Evolutionary conservation across 2,113 vertebrate species (phyloP), one percentile per base, ranked within the genome.

Genomic region (Ondatra zibethicus): DNA sequence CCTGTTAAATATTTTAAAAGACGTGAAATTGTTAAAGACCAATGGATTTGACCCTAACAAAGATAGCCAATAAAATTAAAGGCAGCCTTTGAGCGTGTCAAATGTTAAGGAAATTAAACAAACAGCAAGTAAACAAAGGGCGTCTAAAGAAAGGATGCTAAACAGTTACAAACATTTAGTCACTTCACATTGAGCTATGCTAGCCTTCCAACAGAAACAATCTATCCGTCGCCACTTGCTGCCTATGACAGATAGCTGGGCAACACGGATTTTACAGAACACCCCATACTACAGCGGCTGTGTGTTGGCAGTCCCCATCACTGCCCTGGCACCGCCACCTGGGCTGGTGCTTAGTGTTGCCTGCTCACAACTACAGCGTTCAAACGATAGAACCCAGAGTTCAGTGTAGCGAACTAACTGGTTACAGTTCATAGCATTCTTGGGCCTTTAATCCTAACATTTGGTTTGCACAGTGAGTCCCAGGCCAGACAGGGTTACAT

Each of bases 1-100:
- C 97, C 99, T 99, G 77, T 78, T 70, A 65, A 58, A 90, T 7
- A 65, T 84, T 78, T 95, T 92, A 0, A 66, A 93, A 94, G 27
- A 63, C 85, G 58, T 73, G 36, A 98, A 58, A 94, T 5, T 70
- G 80, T 84, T 94, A 17, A 77, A 91, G 91, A 96, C n/a, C 2
- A 13, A 81, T 58, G 3, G 87, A 91, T 36, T 82, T 33, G 45
- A 27, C 8, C 36, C 36, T 86, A 92, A 78, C 36, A 94, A 50
- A 91, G 70, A 89, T 3, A 75, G 0, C 52, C 2, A 36, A 72
- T 61, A 55, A 96, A 82, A 66, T 52, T 84, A 78, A 84, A 66
- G 70, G 92, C 52, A 52, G 87, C 33, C 25, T 42, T 42, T 58
- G 45, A 39, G 9, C 12, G 36, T 87, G 19, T 33, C 29, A 93